A percentile compares a stretch with the other conserved stretches of the same genome.
These are phyloP conservation scores for Dipus sagitta DNA, from an alignment of 2,797 vertebrate genomes.

Conservation along the genomic window DNA sequence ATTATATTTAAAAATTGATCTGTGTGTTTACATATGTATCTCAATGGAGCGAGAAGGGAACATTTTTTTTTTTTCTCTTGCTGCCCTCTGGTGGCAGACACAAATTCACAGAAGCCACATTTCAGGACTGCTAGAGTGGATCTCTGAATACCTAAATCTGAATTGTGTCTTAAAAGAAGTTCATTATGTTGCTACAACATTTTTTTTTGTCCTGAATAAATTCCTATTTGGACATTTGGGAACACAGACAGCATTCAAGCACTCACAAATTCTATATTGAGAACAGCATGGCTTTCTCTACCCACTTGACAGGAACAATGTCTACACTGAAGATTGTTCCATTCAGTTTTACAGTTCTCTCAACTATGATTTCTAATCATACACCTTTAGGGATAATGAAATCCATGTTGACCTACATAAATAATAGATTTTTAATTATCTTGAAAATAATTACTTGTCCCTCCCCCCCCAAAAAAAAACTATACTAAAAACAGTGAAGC, in stretches of 20 bases:
- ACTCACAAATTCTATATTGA: conserved; percentile 49
- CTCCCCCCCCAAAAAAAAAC: background rate
- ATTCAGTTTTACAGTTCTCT: background rate
- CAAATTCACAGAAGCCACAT: conserved; percentile 47
- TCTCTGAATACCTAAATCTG: conserved; percentile 68
- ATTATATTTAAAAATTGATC: conserved; percentile 53
- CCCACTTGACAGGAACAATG: conserved; percentile 50
- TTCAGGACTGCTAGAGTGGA: conserved; percentile 40
- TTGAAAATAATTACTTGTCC: conserved; percentile 51
- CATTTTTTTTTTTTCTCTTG: conserved; percentile 29
- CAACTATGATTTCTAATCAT: background rate
- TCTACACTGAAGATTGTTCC: background rate
- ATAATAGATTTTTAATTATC: conserved; percentile 47
- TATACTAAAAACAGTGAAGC: conserved; percentile 23
- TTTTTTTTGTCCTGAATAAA: conserved; percentile 58
- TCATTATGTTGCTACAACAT: conserved; percentile 26
- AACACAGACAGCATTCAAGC: conserved; percentile 39
- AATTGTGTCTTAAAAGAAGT: conserved; percentile 41
- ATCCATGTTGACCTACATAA: conserved; percentile 29
- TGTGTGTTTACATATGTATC: background rate
- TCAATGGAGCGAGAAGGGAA: conserved; percentile 6
- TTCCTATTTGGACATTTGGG: conserved; percentile 52
- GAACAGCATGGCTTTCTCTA: conserved; percentile 57
- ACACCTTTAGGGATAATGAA: conserved; percentile 56
- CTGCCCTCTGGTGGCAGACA: conserved; percentile 65